phyloP scores from a whole-genome alignment of 2,113 vertebrate species.

The Dinomys branickii region DNA sequence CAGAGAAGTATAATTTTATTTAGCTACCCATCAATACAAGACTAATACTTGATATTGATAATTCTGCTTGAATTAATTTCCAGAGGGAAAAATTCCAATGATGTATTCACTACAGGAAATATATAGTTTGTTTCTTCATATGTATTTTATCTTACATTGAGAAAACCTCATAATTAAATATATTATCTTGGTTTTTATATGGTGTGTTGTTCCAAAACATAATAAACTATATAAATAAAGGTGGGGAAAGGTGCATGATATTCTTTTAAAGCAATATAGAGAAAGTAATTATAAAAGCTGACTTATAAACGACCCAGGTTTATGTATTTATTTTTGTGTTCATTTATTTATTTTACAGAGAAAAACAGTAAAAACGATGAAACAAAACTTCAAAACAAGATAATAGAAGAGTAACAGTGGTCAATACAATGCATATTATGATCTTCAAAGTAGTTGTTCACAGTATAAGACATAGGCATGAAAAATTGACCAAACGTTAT shows the following conservation, averaged over 20 bases:
- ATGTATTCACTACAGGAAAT: slow-evolving; percentile 30
- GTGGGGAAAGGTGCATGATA: not conserved
- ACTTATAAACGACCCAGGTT: not conserved
- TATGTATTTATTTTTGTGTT: not conserved
- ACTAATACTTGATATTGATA: slow-evolving; percentile 23
- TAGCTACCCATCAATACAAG: slow-evolving; percentile 28
- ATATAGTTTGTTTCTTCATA: slow-evolving; percentile 35
- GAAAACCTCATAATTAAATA: not conserved
- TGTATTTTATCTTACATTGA: not conserved
- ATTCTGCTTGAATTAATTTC: slow-evolving; percentile 38
- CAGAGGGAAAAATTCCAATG: not conserved
- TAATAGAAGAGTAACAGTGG: not conserved
- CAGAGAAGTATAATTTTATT: slow-evolving; percentile 65
- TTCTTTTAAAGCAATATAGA: not conserved
- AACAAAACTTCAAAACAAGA: not conserved
- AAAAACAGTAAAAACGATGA: not conserved
- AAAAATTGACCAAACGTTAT: not conserved
- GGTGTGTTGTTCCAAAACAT: not conserved
- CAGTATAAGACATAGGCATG: not conserved
- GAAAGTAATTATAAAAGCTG: not conserved
- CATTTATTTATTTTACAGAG: not conserved
- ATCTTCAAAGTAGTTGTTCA: not conserved
- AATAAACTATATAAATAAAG: not conserved
- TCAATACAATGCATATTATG: not conserved
- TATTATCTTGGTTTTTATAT: not conserved